These are phyloP conservation scores for Istiophorus platypterus DNA, from an alignment of 2,113 vertebrate genomes.

Conservation along the genomic window DNA sequence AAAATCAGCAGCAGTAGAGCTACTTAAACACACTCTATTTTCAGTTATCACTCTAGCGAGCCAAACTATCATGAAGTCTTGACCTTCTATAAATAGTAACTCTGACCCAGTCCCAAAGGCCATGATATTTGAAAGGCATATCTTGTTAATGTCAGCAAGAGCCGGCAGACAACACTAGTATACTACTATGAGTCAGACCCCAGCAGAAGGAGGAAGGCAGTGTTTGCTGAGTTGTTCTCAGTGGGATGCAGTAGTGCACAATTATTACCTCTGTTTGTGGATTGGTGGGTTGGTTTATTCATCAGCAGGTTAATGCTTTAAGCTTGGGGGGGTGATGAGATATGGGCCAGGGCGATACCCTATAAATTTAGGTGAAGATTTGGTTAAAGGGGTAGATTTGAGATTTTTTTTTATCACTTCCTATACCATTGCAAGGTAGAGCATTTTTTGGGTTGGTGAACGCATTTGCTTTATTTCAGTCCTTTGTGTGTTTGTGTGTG, in stretches of 20 bases:
- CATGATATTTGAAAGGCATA: slow-evolving; percentile 88
- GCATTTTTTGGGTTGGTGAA: too few relatives aligned
- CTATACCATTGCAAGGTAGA: too few relatives aligned
- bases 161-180: slow-evolving; percentile 69
- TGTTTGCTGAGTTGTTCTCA: slow-evolving; percentile 41
- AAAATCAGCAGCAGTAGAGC: slow-evolving; percentile 59
- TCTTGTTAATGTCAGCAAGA: slow-evolving; percentile 81
- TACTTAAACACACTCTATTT: slow-evolving; percentile 69
- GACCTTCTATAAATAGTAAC: slow-evolving; percentile 83
- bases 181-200: slow-evolving; percentile 49
- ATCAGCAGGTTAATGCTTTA: too few relatives aligned
- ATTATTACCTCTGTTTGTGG: neutral
- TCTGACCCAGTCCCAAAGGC: slow-evolving; percentile 85
- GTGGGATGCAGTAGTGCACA: slow-evolving; percentile 1
- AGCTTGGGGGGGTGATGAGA: too few relatives aligned
- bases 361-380: too few relatives aligned
- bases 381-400: too few relatives aligned
- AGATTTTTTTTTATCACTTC: too few relatives aligned
- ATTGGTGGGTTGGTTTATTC: too few relatives aligned
- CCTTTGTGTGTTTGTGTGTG: too few relatives aligned
- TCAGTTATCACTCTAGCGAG: slow-evolving; percentile 67
- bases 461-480: too few relatives aligned
- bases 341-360: too few relatives aligned
- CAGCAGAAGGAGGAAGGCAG: slow-evolving; percentile 21
- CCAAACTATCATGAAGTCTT: slow-evolving; percentile 74